Percentiles rank a stretch among this genome's conserved stretches.
Evolutionary conservation across 2,888 invertebrate genomes (phyloP).

Genomic region (Phalera bucephala): DNA sequence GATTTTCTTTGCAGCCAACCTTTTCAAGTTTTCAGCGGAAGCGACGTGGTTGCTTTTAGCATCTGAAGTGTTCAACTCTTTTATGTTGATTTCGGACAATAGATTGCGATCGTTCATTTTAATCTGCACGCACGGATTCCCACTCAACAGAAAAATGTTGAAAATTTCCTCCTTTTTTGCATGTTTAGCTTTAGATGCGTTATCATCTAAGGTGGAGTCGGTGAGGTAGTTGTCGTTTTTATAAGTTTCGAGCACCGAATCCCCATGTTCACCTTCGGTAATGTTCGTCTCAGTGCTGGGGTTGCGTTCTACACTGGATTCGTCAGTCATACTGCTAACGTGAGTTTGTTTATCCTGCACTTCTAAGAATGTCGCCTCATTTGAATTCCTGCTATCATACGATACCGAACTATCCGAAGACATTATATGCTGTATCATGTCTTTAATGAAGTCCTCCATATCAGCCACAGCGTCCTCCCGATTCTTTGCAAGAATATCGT

Average conservation of each 20-base stretch:
- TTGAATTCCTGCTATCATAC: conserved; percentile 20
- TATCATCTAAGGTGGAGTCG: conserved; percentile 48
- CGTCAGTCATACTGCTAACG: conserved; percentile 8
- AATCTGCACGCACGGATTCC: conserved; percentile 47
- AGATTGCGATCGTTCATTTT: conserved; percentile 55
- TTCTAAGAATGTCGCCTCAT: conserved; percentile 8
- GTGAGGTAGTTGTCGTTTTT: conserved; percentile 57
- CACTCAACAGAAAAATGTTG: conserved; percentile 49
- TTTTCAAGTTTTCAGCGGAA: conserved; percentile 61
- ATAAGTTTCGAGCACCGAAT: conserved; percentile 46
- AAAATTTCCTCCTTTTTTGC: conserved; percentile 44
- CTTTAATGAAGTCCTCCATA: conserved; percentile 68
- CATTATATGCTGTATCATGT: conserved; percentile 65
- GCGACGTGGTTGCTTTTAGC: conserved; percentile 37
- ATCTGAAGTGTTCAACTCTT: conserved; percentile 26
- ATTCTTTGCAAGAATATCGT: conserved; percentile 59
- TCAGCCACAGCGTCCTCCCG: conserved; percentile 51
- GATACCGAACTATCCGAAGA: conserved; percentile 46
- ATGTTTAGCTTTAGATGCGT: conserved; percentile 21
- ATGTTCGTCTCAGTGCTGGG: conserved; percentile 5
- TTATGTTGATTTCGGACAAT: conserved; percentile 63
- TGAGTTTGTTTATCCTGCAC: conserved; percentile 10
- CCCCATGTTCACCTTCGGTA: conserved; percentile 5
- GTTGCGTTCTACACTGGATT: conserved; percentile 11
- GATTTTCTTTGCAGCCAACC: conserved; percentile 49